Evolutionary conservation across 2,888 invertebrate species (phyloP), one percentile per base, ranked within the genome.

Genomic region (Lordiphosa andalusiaca): DNA sequence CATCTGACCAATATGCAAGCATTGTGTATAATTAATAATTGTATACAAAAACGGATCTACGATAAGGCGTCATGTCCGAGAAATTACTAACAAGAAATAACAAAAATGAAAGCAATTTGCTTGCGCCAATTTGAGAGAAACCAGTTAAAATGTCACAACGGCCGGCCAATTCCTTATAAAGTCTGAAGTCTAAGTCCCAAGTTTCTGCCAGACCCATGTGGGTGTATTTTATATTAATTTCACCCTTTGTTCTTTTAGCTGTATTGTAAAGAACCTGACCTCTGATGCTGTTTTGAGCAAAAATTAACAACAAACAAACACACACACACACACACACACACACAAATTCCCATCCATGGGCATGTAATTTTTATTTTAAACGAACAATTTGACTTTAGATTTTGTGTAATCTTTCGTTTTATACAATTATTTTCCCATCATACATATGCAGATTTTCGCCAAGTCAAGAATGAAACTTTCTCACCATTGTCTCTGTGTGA

Each of bases 401-500:
- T 70, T 51, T 38, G 59, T 35, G 44, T 25, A 30, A 30, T 46
- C 21, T 47, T 16, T 62, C 16, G 38, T 38, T 38, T 13, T 56
- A 44, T 38, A 16, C 44, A 30, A 30, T 30, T 10, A 23, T 56
- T 35, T 72, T 72, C 73, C 53, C 73, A 73, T 51, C 46, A 65
- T 63, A n/a, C 50, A 56, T 63, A 63, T 66, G 40, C 50, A 63
- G 12, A 53, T 47, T 37, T 48, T 47, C 58, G 19, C 30, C 36
- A 52, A 37, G 42, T 50, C 12, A 58, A 58, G 63, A 63, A 62
- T 64, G 36, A 35, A 53, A 55, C 52, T 52, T 59, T 71, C 76
- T 48, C 71, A 71, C 52, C 57, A 71, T 71, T 71, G 72, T 75
- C 30, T 75, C 35, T 30, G 41, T 48, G 21, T 37, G 41, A 53